Conservation (phyloP, 2,888 invertebrate genomes). For the Ernsta delagoae region DNA sequence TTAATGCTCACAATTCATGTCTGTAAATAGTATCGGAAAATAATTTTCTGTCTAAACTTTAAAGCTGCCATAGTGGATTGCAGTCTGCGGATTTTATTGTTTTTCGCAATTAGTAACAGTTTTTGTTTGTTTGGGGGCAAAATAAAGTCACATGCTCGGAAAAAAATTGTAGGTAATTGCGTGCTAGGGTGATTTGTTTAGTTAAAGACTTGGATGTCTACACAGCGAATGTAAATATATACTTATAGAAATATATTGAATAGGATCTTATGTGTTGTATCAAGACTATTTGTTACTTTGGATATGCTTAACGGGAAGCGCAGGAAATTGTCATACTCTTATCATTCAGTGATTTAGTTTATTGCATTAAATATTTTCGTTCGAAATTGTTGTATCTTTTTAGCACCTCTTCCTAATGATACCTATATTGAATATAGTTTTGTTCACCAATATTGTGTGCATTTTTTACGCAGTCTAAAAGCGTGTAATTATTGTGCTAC, state of each 20-base stretch:
- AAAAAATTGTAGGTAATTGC: conserved; percentile 40
- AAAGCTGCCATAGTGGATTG: too few relatives aligned
- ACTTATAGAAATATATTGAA: conserved; percentile 53
- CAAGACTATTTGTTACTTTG: conserved; percentile 65
- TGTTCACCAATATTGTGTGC: too few relatives aligned
- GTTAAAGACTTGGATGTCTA: conserved; percentile 68
- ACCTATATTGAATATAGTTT: too few relatives aligned
- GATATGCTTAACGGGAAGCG: conserved; percentile 65
- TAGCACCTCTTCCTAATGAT: background rate
- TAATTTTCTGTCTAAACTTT: too few relatives aligned
- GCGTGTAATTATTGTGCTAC: too few relatives aligned
- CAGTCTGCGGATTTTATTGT: background rate
- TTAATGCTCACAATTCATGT: too few relatives aligned
- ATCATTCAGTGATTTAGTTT: conserved; percentile 79
- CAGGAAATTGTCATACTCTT: conserved; percentile 68
- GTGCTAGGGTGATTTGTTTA: conserved; percentile 60
- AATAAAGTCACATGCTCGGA: conserved; percentile 1
- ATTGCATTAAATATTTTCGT: conserved; percentile 78
- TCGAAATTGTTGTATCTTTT: conserved; percentile 55
- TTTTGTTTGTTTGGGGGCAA: conserved; percentile 2
- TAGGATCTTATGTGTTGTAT: conserved; percentile 62
- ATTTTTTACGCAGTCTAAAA: too few relatives aligned
- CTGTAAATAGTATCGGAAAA: too few relatives aligned
- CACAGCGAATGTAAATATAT: conserved; percentile 73
- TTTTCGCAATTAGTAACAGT: background rate